Evolutionary conservation across 1,140 invertebrate species (phyloP).

Genomic region (Listronotus oregonensis): DNA sequence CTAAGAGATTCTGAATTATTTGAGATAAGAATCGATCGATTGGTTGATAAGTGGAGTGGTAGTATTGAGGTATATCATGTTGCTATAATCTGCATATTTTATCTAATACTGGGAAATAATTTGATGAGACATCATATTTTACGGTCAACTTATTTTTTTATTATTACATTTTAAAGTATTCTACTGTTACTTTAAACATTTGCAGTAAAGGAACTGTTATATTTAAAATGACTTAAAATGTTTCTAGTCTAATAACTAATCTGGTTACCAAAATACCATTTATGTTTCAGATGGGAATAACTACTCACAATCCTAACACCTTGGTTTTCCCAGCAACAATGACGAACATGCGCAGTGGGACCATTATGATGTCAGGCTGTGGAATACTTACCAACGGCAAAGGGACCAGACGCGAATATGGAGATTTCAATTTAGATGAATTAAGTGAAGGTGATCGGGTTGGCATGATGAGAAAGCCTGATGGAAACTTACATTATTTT

Average conservation of each 20-base stretch:
- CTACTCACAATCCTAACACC: conserved; percentile 86
- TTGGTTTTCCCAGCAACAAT: conserved; percentile 95
- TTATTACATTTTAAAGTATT: background rate
- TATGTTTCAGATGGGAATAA: conserved; percentile 77
- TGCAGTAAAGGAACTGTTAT: no score
- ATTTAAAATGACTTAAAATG: no score
- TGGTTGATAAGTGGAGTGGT: conserved; percentile 92
- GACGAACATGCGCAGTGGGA: conserved; percentile 95
- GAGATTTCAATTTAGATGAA: conserved; percentile 93
- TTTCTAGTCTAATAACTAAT: no score
- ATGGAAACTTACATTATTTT: conserved; percentile 88
- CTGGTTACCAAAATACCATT: conserved; percentile 9
- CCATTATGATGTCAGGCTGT: conserved; percentile 97
- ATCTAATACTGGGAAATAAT: no score
- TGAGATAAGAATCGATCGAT: conserved; percentile 88
- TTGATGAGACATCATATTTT: no score
- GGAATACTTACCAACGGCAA: conserved; percentile 94
- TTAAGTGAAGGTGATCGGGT: conserved; percentile 87
- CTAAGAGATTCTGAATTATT: conserved; percentile 89
- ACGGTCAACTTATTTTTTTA: no score
- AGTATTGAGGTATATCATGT: conserved; percentile 72
- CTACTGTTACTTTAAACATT: no score
- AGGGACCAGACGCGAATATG: conserved; percentile 89
- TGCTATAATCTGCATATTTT: no score
- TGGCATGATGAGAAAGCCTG: conserved; percentile 81